These are phyloP conservation scores for Plusia festucae DNA, from an alignment of 2,888 invertebrate species.

Conservation along the genomic window DNA sequence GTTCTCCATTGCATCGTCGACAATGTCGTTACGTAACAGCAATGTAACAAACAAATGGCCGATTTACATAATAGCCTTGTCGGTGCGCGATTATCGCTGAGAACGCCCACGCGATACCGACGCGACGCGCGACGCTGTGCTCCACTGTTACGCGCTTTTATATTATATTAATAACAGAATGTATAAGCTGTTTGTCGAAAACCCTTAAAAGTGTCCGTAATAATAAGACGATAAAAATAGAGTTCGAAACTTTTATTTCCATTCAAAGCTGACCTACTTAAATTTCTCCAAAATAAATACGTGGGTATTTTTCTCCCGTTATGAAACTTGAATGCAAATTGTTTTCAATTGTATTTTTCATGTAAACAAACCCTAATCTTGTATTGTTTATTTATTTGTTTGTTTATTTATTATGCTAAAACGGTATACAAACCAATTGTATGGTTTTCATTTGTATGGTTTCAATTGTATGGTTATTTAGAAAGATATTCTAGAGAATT, in stretches of 20 bases:
- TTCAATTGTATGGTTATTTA: no score
- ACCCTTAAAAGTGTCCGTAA: neutral
- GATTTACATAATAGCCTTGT: slow-evolving; percentile 86
- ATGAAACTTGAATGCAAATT: no score
- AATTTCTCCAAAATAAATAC: no score
- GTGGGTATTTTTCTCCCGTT: no score
- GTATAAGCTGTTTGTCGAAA: neutral
- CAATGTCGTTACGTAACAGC: slow-evolving; percentile 80
- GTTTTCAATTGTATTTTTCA: no score
- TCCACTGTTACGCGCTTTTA: slow-evolving; percentile 49
- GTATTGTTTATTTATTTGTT: no score
- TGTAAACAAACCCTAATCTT: no score
- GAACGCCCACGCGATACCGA: slow-evolving; percentile 69
- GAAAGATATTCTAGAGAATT: no score
- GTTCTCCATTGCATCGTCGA: slow-evolving; percentile 78
- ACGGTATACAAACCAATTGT: no score
- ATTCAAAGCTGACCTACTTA: no score
- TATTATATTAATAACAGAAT: slow-evolving; percentile 9
- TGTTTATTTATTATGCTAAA: no score
- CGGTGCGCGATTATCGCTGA: slow-evolving; percentile 76
- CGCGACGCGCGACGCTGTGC: slow-evolving; percentile 46
- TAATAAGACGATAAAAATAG: neutral
- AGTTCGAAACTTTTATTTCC: neutral
- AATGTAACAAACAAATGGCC: slow-evolving; percentile 84
- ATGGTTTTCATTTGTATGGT: no score